Evolutionary conservation across 1,140 invertebrate genomes (phyloP).

Genomic region (Nephotettix cincticeps): DNA sequence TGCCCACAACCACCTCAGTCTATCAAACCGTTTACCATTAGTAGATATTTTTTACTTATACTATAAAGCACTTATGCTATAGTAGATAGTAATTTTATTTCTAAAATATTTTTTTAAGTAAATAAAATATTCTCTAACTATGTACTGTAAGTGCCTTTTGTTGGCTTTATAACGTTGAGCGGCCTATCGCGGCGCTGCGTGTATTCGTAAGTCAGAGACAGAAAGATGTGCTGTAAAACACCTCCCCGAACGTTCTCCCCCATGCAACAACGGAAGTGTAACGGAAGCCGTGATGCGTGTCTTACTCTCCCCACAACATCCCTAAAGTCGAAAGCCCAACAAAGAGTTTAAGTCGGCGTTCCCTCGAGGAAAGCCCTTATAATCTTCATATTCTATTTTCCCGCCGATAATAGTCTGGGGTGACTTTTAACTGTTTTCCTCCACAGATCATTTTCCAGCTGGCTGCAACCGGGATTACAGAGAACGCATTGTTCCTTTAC

Average conservation of each 20-base stretch:
- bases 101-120: too few relatives aligned
- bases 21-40: too few relatives aligned
- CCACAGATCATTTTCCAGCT: slow-evolving; percentile 18
- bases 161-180: too few relatives aligned
- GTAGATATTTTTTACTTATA: too few relatives aligned
- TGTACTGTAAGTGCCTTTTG: too few relatives aligned
- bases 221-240: too few relatives aligned
- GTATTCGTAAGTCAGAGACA: too few relatives aligned
- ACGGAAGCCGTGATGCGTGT: slow-evolving; percentile 6
- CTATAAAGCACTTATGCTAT: too few relatives aligned
- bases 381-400: slow-evolving; percentile 32
- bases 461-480: not conserved
- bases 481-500: not conserved
- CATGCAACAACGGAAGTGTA: not conserved
- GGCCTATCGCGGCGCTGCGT: too few relatives aligned
- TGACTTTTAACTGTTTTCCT: slow-evolving; percentile 29
- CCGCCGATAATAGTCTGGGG: slow-evolving; percentile 6
- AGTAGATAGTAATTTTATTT: too few relatives aligned
- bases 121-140: too few relatives aligned
- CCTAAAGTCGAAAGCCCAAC: not conserved
- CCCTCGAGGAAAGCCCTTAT: slow-evolving; percentile 25
- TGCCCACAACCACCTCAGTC: too few relatives aligned
- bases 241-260: not conserved
- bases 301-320: slow-evolving; percentile 3
- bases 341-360: slow-evolving; percentile 24